A percentile compares a stretch with the other conserved stretches of the same genome.
Conservation (phyloP, 1,140 invertebrate species). For the Zaprionus kolodkinae region DNA sequence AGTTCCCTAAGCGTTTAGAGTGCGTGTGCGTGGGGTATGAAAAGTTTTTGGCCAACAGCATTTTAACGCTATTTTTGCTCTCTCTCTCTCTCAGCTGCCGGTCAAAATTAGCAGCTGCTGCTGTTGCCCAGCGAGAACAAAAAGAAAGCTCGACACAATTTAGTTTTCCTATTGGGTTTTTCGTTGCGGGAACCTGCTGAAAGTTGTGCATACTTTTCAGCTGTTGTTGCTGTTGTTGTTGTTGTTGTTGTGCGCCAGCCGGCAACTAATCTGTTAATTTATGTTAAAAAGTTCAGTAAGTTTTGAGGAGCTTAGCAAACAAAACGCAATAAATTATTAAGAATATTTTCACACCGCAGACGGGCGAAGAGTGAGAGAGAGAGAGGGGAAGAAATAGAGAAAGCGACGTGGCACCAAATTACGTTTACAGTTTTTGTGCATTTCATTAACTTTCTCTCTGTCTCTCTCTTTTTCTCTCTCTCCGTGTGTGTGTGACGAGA, state of each 20-base stretch:
- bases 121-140: constrained; percentile 26
- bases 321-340: constrained; percentile 81
- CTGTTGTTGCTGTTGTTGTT: constrained; percentile 7
- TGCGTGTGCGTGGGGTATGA: constrained; percentile 40
- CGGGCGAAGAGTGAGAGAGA: neutral
- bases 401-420: neutral
- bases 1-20: constrained; percentile 21
- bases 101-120: constrained; percentile 44
- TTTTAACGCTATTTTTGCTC: constrained; percentile 21
- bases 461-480: constrained; percentile 37
- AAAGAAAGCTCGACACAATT: constrained; percentile 24
- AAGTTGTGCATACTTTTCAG: constrained; percentile 29
- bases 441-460: constrained; percentile 60
- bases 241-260: constrained; percentile 34
- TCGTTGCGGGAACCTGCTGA: constrained; percentile 32
- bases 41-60: constrained; percentile 39
- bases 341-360: constrained; percentile 63
- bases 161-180: constrained; percentile 25
- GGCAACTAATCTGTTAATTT: constrained; percentile 80
- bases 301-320: constrained; percentile 74
- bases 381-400: neutral
- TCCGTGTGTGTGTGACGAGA: constrained; percentile 5
- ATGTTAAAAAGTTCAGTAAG: constrained; percentile 75
- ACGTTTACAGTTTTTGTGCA: constrained; percentile 50
- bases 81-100: neutral